Percentiles rank a stretch among this genome's conserved stretches.
Evolutionary conservation across 2,113 vertebrate species (phyloP).

Genomic region (Tinamus guttatus): DNA sequence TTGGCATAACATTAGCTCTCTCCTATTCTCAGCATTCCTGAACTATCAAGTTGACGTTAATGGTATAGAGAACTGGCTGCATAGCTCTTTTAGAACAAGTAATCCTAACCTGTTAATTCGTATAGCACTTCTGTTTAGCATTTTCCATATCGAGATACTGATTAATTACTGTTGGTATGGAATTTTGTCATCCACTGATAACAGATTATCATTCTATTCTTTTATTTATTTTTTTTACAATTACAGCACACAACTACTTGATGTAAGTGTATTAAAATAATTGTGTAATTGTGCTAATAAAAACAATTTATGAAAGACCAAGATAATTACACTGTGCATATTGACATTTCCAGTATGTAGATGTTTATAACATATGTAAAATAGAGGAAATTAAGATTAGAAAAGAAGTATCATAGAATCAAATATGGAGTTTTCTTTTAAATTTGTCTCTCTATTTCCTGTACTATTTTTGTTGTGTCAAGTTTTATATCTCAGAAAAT

Average conservation of each 20-base stretch:
- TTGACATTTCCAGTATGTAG: neutral
- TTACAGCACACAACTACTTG: neutral
- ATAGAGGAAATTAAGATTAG: neutral
- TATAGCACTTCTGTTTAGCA: neutral
- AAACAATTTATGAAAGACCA: neutral
- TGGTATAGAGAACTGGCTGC: neutral
- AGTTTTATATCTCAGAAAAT: neutral
- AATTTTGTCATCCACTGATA: neutral
- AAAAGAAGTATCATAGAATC: neutral
- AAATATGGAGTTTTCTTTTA: too few relatives aligned
- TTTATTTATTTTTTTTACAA: neutral
- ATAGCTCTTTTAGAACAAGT: neutral
- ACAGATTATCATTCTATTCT: neutral
- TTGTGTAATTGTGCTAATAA: neutral
- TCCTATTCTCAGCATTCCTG: neutral
- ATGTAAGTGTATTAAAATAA: neutral
- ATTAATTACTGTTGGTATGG: neutral
- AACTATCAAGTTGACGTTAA: neutral
- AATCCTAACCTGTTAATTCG: neutral
- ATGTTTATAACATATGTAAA: neutral
- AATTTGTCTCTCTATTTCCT: neutral
- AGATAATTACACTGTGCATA: neutral
- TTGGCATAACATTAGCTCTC: neutral
- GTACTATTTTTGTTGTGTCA: neutral
- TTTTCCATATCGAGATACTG: neutral